Percentiles rank a stretch among this genome's conserved stretches.
Conservation (phyloP, 2,888 invertebrate species). For the Hydrotaea diabolus region DNA sequence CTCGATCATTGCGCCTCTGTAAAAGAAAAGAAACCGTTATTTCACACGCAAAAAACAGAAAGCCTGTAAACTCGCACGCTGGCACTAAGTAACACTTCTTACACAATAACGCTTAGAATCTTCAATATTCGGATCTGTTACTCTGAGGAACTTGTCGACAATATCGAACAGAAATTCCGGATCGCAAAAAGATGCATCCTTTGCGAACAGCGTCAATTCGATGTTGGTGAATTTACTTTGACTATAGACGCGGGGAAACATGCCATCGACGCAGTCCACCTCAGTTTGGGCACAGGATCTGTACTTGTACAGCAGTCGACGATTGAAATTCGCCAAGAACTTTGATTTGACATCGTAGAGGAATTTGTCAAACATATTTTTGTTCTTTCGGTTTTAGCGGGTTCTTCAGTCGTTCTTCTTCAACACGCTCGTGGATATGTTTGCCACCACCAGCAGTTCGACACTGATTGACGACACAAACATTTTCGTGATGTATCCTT, state of each 20-base stretch:
- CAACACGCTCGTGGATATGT: background rate
- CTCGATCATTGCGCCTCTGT: slow-evolving; percentile 94
- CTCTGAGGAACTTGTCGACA: slow-evolving; percentile 83
- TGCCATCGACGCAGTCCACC: slow-evolving; percentile 71
- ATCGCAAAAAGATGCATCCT: slow-evolving; percentile 70
- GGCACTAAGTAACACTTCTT: slow-evolving; percentile 37
- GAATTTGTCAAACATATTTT: slow-evolving; percentile 69
- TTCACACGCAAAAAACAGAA: background rate
- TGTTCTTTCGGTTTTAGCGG: too few relatives aligned
- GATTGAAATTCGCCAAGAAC: slow-evolving; percentile 64
- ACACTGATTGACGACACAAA: slow-evolving; percentile 53
- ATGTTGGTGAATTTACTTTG: slow-evolving; percentile 68
- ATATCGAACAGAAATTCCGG: slow-evolving; percentile 82
- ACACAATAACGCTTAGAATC: slow-evolving; percentile 73
- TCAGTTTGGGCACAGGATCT: slow-evolving; percentile 66
- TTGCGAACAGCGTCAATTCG: slow-evolving; percentile 70
- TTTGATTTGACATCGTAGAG: slow-evolving; percentile 64
- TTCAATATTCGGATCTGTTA: slow-evolving; percentile 82
- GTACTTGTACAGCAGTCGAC: slow-evolving; percentile 66
- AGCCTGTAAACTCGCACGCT: too few relatives aligned
- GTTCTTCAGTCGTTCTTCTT: background rate
- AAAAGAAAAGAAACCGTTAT: slow-evolving; percentile 73
- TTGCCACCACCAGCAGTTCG: slow-evolving; percentile 22
- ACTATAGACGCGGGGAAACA: slow-evolving; percentile 74
- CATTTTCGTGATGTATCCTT: slow-evolving; percentile 38